These are phyloP conservation scores for Labeo catla DNA, from an alignment of 2,113 vertebrate genomes.

Conservation along the genomic window DNA sequence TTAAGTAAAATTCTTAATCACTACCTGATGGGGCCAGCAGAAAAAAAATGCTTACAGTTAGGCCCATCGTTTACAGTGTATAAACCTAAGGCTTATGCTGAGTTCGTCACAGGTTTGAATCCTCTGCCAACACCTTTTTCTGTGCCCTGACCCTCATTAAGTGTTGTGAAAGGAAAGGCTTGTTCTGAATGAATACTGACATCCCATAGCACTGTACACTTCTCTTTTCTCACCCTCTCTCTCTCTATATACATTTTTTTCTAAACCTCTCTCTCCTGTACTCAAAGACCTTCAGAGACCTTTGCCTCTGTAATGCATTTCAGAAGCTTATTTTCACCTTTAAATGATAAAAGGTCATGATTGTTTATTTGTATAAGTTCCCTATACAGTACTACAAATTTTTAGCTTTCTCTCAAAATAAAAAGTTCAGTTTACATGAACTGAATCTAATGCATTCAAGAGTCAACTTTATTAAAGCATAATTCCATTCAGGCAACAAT, in stretches of 20 bases:
- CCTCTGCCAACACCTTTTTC: conserved; percentile 48
- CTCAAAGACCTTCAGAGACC: conserved; percentile 1
- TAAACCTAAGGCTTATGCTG: not conserved
- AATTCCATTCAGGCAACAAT: not conserved
- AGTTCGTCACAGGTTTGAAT: conserved; percentile 33
- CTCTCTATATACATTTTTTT: not conserved
- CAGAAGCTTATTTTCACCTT: not conserved
- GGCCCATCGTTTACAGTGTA: not conserved
- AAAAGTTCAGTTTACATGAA: not conserved
- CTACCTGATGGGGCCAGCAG: not conserved
- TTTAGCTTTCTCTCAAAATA: not conserved
- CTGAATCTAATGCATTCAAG: not conserved
- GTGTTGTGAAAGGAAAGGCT: conserved; percentile 49
- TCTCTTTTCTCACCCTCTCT: conserved; percentile 16
- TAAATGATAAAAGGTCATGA: not conserved
- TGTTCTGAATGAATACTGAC: conserved; percentile 55
- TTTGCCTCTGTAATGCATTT: conserved; percentile 1
- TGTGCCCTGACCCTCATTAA: conserved; percentile 51
- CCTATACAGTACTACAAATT: not conserved
- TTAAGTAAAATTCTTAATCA: too few relatives aligned
- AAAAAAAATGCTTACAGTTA: not conserved
- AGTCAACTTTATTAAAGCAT: not conserved
- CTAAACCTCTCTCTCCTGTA: not conserved
- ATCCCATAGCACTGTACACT: conserved; percentile 22
- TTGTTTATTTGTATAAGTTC: not conserved